Evolutionary conservation across 30 jellyfish, hydroid and myxozoan species (phyloP).

Genomic region (Turritopsis rubra): DNA sequence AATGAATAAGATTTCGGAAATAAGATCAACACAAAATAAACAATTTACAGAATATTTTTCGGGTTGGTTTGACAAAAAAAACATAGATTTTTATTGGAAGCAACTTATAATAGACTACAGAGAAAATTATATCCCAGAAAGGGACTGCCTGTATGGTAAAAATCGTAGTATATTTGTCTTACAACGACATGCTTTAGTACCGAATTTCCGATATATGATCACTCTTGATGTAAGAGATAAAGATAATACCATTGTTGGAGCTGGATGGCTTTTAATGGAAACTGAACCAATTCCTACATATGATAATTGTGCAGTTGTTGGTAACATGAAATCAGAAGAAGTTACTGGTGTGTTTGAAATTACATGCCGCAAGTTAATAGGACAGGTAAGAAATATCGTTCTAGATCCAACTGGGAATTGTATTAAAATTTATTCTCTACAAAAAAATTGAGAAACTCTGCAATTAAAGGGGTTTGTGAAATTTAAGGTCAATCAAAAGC

Average conservation of each 20-base stretch:
- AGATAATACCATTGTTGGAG: background rate
- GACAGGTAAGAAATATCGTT: background rate
- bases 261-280: background rate
- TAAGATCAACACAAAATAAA: too few species aligned
- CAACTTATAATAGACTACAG: background rate
- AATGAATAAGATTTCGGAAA: too few species aligned
- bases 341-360: background rate
- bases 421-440: too few species aligned
- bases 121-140: background rate
- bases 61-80: background rate
- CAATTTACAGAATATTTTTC: too few species aligned
- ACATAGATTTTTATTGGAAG: background rate
- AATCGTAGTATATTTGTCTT: background rate
- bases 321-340: background rate
- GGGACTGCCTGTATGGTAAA: background rate
- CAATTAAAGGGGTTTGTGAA: too few species aligned
- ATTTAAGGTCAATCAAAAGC: too few species aligned
- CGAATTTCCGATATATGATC: background rate
- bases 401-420: too few species aligned
- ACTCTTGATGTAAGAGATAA: background rate
- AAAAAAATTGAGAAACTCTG: too few species aligned
- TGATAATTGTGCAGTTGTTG: background rate
- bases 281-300: background rate
- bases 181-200: background rate
- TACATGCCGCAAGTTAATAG: background rate